Base-by-base conservation (phyloP, 2,888 invertebrate genomes). In the Balanococcus diminutus region DNA sequence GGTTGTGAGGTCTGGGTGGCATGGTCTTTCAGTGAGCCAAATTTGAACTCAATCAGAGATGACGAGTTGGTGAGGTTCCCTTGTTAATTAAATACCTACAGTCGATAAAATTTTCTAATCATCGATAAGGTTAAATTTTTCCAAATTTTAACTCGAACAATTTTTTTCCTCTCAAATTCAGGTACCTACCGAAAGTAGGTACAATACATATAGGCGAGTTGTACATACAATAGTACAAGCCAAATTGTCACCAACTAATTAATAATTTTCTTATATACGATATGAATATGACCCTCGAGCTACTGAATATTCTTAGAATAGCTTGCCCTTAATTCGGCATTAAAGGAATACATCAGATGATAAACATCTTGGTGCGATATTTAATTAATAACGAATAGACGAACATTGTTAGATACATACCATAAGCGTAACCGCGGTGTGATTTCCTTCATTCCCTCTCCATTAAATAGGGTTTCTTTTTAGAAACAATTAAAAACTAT, bases 341-440 rank as follows among this genome's bases (percentile, higher is more conserved):
- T 75, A 36, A 36, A 75, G 36, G 75, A 75, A 75, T 36, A 75
- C 19, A 75, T 75, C 75, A 36, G 31, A 75, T 75, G 75, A 28
- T 75, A 75, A 75, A 75, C 36, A 75, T 75, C 75, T 75, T 75
- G 36, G 75, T 75, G 75, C 32, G 75, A 75, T 75, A 75, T 75
- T 75, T 75, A 75, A 75, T 75, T 75, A 75, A 75, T 75, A n/a
- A 75, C 32, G 32, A 36, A 75, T 75, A n/a, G 75, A 25, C 8
- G 67, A 75, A 75, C 75, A 36, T 75, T 75, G 75, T 75, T 75
- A 36, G 8, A 32, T n/a, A n/a, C 28, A 32, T n/a, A n/a, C 28
- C 75, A 36, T 36, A 3, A 36, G 75, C 19, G 75, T 75, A 75
- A 75, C 75, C 36, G 36, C 31, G 32, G 75, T 75, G 36, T 36